phyloP scores from a whole-genome alignment of 1,140 invertebrate species.

The Drosophila lowei region DNA sequence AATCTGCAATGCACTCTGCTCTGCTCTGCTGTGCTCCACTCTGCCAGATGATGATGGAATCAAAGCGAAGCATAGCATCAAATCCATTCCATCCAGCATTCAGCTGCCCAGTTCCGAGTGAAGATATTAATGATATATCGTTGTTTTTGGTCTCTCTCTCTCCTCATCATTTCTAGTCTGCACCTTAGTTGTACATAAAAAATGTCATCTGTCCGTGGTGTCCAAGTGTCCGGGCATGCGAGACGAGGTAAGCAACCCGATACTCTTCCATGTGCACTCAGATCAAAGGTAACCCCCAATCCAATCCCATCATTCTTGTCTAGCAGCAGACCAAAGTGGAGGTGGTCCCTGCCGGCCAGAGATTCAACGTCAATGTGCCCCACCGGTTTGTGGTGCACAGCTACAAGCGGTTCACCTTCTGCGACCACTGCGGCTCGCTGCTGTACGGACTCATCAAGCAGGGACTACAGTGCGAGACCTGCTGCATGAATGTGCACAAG shows the following conservation, averaged over 20 bases:
- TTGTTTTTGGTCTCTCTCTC: conserved; percentile 47
- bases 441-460: conserved; percentile 98
- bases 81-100: neutral
- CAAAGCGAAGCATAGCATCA: neutral
- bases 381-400: conserved; percentile 97
- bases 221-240: conserved; percentile 98
- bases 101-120: neutral
- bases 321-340: conserved; percentile 79
- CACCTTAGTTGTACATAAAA: conserved; percentile 98
- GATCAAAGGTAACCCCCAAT: conserved; percentile 3
- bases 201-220: conserved; percentile 96
- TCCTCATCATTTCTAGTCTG: conserved; percentile 90
- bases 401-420: conserved; percentile 99
- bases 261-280: neutral
- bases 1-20: no score
- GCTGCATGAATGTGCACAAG: conserved; percentile 99
- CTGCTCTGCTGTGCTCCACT: conserved; percentile 12
- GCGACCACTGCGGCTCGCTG: conserved; percentile 96
- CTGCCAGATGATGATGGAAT: conserved; percentile 7
- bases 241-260: conserved; percentile 88
- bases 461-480: conserved; percentile 98
- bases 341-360: conserved; percentile 86
- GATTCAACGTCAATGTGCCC: conserved; percentile 99
- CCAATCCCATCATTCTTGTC: neutral
- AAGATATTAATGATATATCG: conserved; percentile 39